Conservation (phyloP, 2,113 vertebrate genomes). For the Limanda limanda region DNA sequence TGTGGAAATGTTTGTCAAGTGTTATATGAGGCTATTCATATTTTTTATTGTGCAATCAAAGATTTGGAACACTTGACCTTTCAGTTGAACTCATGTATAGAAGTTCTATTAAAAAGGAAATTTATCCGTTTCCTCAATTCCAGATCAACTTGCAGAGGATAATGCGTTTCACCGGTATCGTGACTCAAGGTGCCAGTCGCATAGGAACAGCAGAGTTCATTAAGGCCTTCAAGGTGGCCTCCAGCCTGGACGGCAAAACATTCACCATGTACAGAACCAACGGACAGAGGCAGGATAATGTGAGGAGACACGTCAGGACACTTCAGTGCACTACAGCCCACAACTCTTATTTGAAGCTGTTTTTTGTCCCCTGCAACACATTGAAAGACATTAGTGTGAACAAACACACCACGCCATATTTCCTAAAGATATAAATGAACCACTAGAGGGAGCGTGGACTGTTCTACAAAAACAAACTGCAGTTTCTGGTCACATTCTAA, state of each 20-base stretch:
- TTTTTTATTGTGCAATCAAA: too few species aligned
- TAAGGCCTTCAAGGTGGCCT: conserved; percentile 89
- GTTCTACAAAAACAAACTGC: neutral
- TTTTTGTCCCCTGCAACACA: neutral
- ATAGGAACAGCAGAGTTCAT: conserved; percentile 87
- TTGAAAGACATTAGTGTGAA: neutral
- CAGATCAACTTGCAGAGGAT: conserved; percentile 91
- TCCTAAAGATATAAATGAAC: neutral
- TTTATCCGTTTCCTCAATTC: neutral
- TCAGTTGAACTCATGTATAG: too few species aligned
- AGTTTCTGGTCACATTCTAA: neutral
- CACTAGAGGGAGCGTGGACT: conserved; percentile 23
- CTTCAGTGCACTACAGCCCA: neutral
- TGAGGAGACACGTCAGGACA: conserved; percentile 60
- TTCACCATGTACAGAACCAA: conserved; percentile 83
- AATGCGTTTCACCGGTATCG: conserved; percentile 89
- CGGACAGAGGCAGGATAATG: conserved; percentile 80
- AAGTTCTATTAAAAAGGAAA: too few species aligned
- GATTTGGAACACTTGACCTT: too few species aligned
- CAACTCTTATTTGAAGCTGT: neutral
- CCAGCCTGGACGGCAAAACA: conserved; percentile 85
- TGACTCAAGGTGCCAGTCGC: conserved; percentile 92
- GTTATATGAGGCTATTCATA: too few species aligned
- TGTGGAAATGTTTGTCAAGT: too few species aligned
- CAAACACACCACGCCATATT: too few species aligned